Evolutionary conservation across 2,113 vertebrate genomes (phyloP), one percentile per base, ranked within the genome.

Genomic region (Falco punctatus): DNA sequence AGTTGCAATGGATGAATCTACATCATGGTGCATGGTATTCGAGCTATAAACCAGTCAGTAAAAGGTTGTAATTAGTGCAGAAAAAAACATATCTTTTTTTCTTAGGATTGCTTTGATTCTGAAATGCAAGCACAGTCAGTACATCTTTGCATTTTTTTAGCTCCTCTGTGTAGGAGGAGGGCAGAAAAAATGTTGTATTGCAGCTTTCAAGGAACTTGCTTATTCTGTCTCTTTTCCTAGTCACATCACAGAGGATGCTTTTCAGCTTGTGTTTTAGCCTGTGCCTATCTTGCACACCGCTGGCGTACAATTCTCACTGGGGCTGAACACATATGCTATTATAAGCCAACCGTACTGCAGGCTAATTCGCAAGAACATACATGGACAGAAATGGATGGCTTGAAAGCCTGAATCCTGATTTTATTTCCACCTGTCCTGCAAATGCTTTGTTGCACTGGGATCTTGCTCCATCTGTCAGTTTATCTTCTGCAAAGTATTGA

Each of bases 151-250:
- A 9, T 52, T 66, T 86, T 57, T 51, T 90, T 46, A 57, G 32
- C 23, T 72, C 35, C 28, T 4, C 23, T 9, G 59, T 48, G 86
- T 54, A 46, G 91, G 80, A 81, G 46, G 69, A 88, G 51, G 54
- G n/a, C 38, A 85, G 28, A 58, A 62, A 14, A 17, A 15, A 46
- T 7, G 15, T 67, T 78, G 1, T 1, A 11, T 2, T 70, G 71
- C 38, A 32, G 55, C 81, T 96, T 95, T 92, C 91, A 65, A 94
- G 89, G 80, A 95, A 64, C 51, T 78, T 32, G 28, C 64, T 49
- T 71, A 66, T 72, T 93, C n/a, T 78, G 38, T 49, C 66, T 92
- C 71, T 5, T n/a, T 51, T 13, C 38, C 70, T 32, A 1, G 71
- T 42, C 4, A 1, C 26, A 18, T 3, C 38, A 6, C 15, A 70